Base-by-base conservation (phyloP, 2,797 vertebrate species). In the Cossypha caffra region DNA sequence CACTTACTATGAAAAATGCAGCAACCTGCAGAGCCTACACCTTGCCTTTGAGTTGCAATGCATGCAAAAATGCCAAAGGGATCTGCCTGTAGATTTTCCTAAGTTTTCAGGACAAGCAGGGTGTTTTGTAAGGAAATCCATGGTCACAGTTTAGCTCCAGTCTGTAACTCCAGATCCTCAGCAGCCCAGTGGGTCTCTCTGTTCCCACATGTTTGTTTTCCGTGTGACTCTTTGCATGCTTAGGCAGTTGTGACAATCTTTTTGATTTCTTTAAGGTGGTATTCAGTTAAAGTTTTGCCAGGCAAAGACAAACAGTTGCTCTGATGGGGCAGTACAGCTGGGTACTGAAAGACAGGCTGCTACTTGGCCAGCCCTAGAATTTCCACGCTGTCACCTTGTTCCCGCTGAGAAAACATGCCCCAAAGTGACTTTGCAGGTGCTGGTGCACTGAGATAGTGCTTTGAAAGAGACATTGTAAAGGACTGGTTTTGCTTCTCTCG, bases 241-340 rank as follows among this genome's bases (percentile, higher is more conserved):
- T 42, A 68, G 35, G 52, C 20, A 20, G 11, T 75, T 84, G 55
- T 80, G 68, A 61, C 47, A 37, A 69, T 20, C 47, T 50, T 19
- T 71, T 86, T 43, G 29, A 66, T 86, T 94, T 94, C 35, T 90
- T 40, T 24, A 47, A 61, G 40, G 63, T 57, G n/a, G 4, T 57
- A 19, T 57, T 63, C 75, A 37, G 59, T 38, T 66, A 14, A 31
- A 77, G 24, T 59, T 89, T 84, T 74, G n/a, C 52, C 61, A 61
- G 33, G 55, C 38, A 62, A 63, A 84, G 80, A 38, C 74, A 43
- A 37, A 24, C 12, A 23, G 16, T 38, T 67, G 11, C 50, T 92
- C 74, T 50, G 54, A 28, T 0, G 3, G 66, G 16, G 26, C 26
- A 47, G n/a, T 35, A 16, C 1, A 4, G 18, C 40, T 43, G 38